Percentiles rank a stretch among this genome's conserved stretches.
These are phyloP conservation scores for Lepidostoma basale DNA, from an alignment of 1,140 invertebrate genomes.

Conservation along the genomic window DNA sequence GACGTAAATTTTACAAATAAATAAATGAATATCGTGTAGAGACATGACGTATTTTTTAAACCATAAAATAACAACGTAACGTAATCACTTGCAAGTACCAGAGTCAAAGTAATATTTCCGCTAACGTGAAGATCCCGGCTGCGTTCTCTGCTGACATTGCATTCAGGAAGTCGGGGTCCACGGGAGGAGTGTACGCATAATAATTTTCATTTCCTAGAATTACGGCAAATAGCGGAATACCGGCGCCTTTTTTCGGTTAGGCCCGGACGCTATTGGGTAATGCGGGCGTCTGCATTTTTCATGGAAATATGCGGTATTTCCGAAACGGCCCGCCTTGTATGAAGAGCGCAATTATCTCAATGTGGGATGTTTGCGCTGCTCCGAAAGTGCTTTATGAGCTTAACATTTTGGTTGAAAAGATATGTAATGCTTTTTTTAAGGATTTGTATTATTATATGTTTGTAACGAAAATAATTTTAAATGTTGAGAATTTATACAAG, in stretches of 20 bases:
- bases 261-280: conserved; percentile 3
- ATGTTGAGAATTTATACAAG: no score
- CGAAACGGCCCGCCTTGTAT: not conserved
- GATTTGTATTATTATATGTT: no score
- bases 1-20: not conserved
- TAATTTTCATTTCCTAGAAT: conserved; percentile 17
- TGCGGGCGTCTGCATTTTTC: conserved; percentile 23
- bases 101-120: no score
- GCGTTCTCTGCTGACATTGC: not conserved
- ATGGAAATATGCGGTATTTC: not conserved
- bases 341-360: not conserved
- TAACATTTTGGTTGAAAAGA: no score
- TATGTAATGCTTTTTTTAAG: no score
- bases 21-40: not conserved
- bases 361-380: not conserved
- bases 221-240: conserved; percentile 2
- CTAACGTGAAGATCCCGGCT: no score
- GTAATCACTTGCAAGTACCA: no score
- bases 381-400: not conserved
- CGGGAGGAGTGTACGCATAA: conserved; percentile 2
- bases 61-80: no score
- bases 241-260: not conserved
- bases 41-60: not conserved
- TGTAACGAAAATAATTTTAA: no score
- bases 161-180: not conserved